phyloP scores from a whole-genome alignment of 92 coral and sea anemone genomes.

The Ricordea florida region DNA sequence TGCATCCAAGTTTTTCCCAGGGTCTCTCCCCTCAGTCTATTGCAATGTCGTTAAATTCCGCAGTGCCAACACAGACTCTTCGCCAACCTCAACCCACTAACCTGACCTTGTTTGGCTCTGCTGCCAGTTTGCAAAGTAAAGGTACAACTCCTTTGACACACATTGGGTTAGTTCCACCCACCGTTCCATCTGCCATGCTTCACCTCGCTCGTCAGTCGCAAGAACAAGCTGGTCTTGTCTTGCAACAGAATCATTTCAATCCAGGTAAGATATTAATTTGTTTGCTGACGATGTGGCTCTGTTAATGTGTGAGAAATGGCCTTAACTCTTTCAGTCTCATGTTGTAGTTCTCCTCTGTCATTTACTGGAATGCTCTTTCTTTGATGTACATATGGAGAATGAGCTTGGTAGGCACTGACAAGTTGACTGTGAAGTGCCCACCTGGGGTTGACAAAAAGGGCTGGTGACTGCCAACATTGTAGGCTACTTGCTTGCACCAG shows the following conservation, averaged over 20 bases:
- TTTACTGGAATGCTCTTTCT: too few species aligned
- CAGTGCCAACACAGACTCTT: constrained; percentile 15
- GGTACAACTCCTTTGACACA: constrained; percentile 77
- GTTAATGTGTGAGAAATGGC: too few species aligned
- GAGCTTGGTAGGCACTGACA: too few species aligned
- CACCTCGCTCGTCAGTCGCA: constrained; percentile 73
- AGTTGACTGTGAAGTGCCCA: too few species aligned
- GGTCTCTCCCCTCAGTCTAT: constrained; percentile 26
- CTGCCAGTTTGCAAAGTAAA: constrained; percentile 68
- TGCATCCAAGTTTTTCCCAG: constrained; percentile 6
- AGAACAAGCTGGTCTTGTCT: constrained; percentile 67
- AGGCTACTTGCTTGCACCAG: too few species aligned
- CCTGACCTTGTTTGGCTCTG: constrained; percentile 73
- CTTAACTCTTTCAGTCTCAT: too few species aligned
- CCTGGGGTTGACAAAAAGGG: too few species aligned
- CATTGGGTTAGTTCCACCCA: constrained; percentile 62
- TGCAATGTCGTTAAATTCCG: constrained; percentile 30
- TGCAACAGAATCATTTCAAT: constrained; percentile 69
- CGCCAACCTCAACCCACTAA: constrained; percentile 60
- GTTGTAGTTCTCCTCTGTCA: too few species aligned
- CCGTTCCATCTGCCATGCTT: constrained; percentile 66
- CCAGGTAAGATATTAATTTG: constrained; percentile 56
- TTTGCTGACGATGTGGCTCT: too few species aligned
- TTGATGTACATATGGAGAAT: too few species aligned
- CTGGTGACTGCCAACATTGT: too few species aligned